Base-by-base conservation (phyloP, 2,797 vertebrate species). In the Pyrrhura leucotis region DNA sequence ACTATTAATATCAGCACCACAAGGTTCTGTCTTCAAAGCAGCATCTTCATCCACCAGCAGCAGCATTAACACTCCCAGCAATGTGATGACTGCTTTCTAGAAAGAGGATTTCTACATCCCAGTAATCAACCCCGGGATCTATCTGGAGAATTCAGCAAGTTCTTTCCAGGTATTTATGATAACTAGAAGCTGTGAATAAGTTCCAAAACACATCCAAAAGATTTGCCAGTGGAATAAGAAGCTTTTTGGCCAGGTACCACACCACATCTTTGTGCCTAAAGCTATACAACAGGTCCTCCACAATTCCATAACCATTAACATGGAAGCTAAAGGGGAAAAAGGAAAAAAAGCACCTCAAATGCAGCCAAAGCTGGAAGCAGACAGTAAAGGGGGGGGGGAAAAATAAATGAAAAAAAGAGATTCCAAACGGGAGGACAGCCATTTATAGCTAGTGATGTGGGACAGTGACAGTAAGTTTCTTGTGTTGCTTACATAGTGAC, bases 161-260 rank as follows among this genome's bases (percentile, higher is more conserved):
- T 69, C 72, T 69, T 90, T 85, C 91, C 18, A 39, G 53, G 12
- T 84, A 88, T 67, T 84, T 86, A 65, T 45, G 85, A 10, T n/a
- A 88, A 93, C 69, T 1, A 77, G 59, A 73, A 88, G 53, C 59
- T 51, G 73, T 53, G 87, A 92, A 54, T 33, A 62, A 83, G 56
- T 69, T 92, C 81, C 79, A 92, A 83, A 94, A 93, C 10, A 29
- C 63, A 88, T 54, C 77, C 33, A 59, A 51, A 90, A 82, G 14
- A 74, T 68, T 17, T 79, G 89, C 85, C 66, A 91, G 90, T 40
- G 67, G 62, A 85, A 75, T 4, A 69, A 75, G 83, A 12, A 86
- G 69, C 17, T 5, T 76, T 76, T 89, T 96, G 91, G 92, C 87
- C 35, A 13, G 31, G 58, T 21, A 76, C 54, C 73, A 88, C 82